A percentile compares a stretch with the other conserved stretches of the same genome.
These are phyloP conservation scores for Odobenus rosmarus DNA, from an alignment of 2,113 vertebrate genomes.

Conservation along the genomic window DNA sequence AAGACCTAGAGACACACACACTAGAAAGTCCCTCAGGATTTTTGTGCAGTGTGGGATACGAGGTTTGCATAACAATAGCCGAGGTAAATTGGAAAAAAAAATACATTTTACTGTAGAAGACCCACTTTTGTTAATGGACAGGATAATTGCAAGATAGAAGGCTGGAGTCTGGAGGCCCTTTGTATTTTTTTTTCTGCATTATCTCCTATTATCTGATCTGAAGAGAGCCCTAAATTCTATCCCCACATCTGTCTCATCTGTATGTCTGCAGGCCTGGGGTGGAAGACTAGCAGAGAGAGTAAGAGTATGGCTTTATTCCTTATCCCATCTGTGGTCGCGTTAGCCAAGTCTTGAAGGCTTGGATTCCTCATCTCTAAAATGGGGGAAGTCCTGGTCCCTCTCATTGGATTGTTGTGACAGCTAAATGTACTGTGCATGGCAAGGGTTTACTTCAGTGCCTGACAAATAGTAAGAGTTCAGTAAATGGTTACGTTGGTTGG, in stretches of 20 bases:
- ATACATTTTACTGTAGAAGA: not conserved
- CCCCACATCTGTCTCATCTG: not conserved
- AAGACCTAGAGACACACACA: not conserved
- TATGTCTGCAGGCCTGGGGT: not conserved
- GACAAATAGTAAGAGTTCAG: not conserved
- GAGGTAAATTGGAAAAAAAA: not conserved
- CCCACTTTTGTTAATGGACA: not conserved
- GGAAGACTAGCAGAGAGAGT: not conserved
- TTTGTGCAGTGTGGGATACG: not conserved
- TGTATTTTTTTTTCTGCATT: not conserved
- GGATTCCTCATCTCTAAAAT: not conserved
- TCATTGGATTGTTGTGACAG: not conserved
- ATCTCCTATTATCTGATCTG: not conserved
- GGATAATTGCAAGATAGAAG: not conserved
- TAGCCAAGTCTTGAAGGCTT: not conserved
- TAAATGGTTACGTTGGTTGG: not conserved
- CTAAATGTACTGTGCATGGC: not conserved
- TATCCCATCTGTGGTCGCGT: not conserved
- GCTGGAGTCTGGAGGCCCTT: not conserved
- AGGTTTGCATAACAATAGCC: not conserved
- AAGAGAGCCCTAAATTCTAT: not conserved
- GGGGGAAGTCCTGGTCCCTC: not conserved
- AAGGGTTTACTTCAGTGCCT: not conserved
- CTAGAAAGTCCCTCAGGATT: not conserved
- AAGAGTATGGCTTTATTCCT: not conserved